These are phyloP conservation scores for Sebastes jordani DNA, from an alignment of 2,797 vertebrate genomes.

Conservation along the genomic window DNA sequence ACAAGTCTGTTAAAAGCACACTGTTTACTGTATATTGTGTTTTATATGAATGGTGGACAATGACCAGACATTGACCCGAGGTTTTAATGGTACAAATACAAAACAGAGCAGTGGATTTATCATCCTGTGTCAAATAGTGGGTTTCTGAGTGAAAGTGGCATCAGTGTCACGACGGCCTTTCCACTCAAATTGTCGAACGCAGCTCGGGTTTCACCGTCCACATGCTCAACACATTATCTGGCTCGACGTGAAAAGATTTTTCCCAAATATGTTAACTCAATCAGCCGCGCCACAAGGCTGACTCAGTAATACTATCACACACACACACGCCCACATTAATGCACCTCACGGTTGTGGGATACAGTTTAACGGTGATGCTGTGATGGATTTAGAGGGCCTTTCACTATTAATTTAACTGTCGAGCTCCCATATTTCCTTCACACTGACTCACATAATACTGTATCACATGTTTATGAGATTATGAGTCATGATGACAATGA, in stretches of 20 bases:
- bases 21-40: background rate
- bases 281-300: constrained; percentile 58
- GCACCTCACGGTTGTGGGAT: constrained; percentile 45
- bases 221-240: constrained; percentile 70
- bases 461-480: constrained; percentile 61
- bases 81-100: background rate
- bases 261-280: constrained; percentile 67
- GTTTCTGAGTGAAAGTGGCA: constrained; percentile 26
- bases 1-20: background rate
- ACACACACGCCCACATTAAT: constrained; percentile 50
- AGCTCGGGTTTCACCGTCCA: constrained; percentile 59
- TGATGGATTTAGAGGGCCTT: constrained; percentile 54
- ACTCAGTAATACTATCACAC: constrained; percentile 68
- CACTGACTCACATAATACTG: constrained; percentile 33
- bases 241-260: constrained; percentile 48
- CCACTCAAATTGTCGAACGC: constrained; percentile 26
- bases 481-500: constrained; percentile 56
- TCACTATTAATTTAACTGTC: constrained; percentile 56
- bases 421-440: constrained; percentile 49
- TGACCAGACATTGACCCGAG: background rate
- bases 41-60: background rate
- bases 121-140: background rate
- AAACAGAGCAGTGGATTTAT: constrained; percentile 25
- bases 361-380: constrained; percentile 31
- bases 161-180: constrained; percentile 40